Evolutionary conservation across 2,888 invertebrate genomes (phyloP).

Genomic region (Chalcis sispes): DNA sequence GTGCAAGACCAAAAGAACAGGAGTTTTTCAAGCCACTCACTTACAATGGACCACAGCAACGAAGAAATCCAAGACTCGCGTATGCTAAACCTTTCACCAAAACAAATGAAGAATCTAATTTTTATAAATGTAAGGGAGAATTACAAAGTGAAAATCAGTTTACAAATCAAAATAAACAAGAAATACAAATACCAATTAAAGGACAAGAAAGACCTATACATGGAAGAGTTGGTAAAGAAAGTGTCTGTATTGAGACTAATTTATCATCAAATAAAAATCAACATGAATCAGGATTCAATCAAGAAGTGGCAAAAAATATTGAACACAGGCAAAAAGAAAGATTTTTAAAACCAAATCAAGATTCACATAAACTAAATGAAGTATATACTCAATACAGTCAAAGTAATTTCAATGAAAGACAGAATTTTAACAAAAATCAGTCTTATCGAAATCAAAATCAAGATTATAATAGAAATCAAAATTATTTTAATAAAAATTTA

Average conservation of each 20-base stretch:
- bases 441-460: constrained; percentile 16
- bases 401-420: background rate
- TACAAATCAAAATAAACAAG: background rate
- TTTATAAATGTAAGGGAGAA: too few relatives aligned
- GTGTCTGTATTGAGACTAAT: background rate
- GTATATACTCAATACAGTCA: background rate
- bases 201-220: constrained; percentile 19
- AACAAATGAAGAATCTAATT: background rate
- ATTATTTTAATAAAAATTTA: background rate
- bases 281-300: constrained; percentile 15
- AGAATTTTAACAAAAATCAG: background rate
- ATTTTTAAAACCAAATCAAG: constrained; percentile 9
- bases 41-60: constrained; percentile 5
- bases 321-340: too few relatives aligned
- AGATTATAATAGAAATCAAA: constrained; percentile 12
- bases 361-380: background rate
- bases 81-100: background rate
- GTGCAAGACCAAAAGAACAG: constrained; percentile 62
- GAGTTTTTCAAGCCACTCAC: constrained; percentile 55
- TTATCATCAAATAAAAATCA: background rate
- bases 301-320: background rate
- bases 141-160: background rate
- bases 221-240: constrained; percentile 16
- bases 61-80: background rate
- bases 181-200: constrained; percentile 4